A percentile compares a stretch with the other conserved stretches of the same genome.
phyloP scores from a whole-genome alignment of 1,140 invertebrate species.

The Zaprionus tsacasi region DNA sequence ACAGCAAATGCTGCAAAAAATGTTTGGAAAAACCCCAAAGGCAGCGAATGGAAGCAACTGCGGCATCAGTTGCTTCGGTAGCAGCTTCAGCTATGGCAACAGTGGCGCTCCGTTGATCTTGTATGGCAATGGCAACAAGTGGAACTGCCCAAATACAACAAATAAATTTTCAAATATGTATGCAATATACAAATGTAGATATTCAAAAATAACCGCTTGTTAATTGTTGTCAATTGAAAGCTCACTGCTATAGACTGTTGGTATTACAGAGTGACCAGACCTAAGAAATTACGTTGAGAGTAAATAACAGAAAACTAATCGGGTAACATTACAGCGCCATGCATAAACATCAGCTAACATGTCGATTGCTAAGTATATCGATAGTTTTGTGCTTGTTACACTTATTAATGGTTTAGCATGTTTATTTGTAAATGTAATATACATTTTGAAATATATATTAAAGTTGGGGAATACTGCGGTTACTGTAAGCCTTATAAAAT shows the following conservation, averaged over 20 bases:
- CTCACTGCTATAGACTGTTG: conserved; percentile 6
- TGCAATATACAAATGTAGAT: conserved; percentile 23
- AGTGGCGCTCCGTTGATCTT: conserved; percentile 38
- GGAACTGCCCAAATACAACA: conserved; percentile 52
- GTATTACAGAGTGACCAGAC: neutral
- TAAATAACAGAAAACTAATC: conserved; percentile 6
- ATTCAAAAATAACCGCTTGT: conserved; percentile 36
- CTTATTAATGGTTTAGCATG: too few relatives aligned
- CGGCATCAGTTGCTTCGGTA: neutral
- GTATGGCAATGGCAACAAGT: conserved; percentile 48
- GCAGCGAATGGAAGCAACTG: conserved; percentile 57
- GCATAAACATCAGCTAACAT: too few relatives aligned
- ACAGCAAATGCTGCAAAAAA: conserved; percentile 49
- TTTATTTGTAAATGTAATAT: too few relatives aligned
- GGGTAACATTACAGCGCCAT: neutral
- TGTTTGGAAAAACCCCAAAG: conserved; percentile 37
- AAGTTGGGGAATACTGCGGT: too few relatives aligned
- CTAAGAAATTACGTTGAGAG: neutral
- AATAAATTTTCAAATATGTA: conserved; percentile 29
- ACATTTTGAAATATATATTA: too few relatives aligned
- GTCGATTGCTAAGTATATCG: too few relatives aligned
- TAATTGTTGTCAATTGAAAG: conserved; percentile 4
- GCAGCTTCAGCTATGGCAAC: neutral
- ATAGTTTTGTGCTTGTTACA: too few relatives aligned
- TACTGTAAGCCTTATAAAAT: too few relatives aligned